Percentiles rank a stretch among this genome's conserved stretches.
These are phyloP conservation scores for Scaptomyza cyrtandrae DNA, from an alignment of 2,888 invertebrate species.

Conservation along the genomic window DNA sequence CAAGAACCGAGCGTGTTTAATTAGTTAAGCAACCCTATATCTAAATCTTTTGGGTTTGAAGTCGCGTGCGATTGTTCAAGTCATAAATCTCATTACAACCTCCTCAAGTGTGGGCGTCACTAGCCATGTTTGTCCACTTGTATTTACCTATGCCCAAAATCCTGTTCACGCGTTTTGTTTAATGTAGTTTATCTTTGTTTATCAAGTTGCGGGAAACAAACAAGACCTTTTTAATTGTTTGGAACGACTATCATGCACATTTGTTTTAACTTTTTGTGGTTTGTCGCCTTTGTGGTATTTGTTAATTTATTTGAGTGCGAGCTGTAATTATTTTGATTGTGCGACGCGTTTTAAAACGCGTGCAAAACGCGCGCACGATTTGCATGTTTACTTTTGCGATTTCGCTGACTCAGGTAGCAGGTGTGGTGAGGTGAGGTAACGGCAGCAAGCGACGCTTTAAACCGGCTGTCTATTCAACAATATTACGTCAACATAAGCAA, in stretches of 20 bases:
- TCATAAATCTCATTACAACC: constrained; percentile 40
- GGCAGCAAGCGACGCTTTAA: neutral
- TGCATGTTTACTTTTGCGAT: constrained; percentile 30
- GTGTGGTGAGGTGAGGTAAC: neutral
- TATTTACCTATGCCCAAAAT: neutral
- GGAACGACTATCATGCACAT: constrained; percentile 12
- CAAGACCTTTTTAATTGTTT: constrained; percentile 35
- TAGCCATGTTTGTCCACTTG: neutral
- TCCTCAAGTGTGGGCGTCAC: constrained; percentile 2
- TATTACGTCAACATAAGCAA: neutral
- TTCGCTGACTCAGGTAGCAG: neutral
- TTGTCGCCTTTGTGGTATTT: constrained; percentile 23
- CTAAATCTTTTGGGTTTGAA: constrained; percentile 33
- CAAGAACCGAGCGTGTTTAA: constrained; percentile 53
- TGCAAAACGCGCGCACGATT: constrained; percentile 44
- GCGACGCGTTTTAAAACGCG: constrained; percentile 44
- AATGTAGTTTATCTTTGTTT: constrained; percentile 4
- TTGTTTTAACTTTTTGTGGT: constrained; percentile 3
- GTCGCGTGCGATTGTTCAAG: constrained; percentile 47
- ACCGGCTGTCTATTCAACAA: constrained; percentile 7
- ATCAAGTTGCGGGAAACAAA: constrained; percentile 9
- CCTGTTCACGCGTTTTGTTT: constrained; percentile 34
- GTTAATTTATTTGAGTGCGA: constrained; percentile 57
- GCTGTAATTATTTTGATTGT: constrained; percentile 54
- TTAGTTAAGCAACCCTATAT: constrained; percentile 48